A percentile compares a stretch with the other conserved stretches of the same genome.
Evolutionary conservation across 2,797 vertebrate species (phyloP).

Genomic region (Phaenicophaeus curvirostris): DNA sequence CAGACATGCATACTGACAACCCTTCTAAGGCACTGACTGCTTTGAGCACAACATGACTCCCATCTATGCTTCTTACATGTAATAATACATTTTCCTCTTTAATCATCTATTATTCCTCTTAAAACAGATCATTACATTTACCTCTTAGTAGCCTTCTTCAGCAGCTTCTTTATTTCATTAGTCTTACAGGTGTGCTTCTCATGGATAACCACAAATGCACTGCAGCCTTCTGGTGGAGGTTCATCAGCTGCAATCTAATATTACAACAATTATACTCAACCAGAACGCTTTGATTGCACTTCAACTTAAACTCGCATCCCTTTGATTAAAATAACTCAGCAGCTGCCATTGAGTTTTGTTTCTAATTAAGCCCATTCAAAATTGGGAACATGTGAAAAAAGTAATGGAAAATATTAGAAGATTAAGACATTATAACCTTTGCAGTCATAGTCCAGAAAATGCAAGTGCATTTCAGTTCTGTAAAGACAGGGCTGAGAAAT

Average conservation of each 20-base stretch:
- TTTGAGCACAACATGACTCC: background rate
- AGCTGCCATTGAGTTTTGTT: conserved; percentile 49
- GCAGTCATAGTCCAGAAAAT: background rate
- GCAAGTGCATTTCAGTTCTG: background rate
- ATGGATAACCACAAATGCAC: conserved; percentile 91
- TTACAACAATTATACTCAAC: conserved; percentile 74
- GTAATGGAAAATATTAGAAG: conserved; percentile 9
- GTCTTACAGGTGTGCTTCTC: conserved; percentile 88
- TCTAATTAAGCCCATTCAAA: conserved; percentile 63
- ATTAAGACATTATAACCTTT: background rate
- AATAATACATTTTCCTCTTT: background rate
- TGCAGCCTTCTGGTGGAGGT: conserved; percentile 88
- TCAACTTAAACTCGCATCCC: conserved; percentile 46
- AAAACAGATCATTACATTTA: conserved; percentile 53
- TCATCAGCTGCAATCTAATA: conserved; percentile 92
- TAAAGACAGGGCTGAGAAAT: background rate
- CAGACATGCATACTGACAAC: background rate
- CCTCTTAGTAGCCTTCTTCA: conserved; percentile 91
- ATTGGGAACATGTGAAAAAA: background rate
- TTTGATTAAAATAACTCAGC: conserved; percentile 75
- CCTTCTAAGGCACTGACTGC: background rate
- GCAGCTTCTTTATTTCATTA: conserved; percentile 92
- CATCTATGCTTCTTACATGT: background rate
- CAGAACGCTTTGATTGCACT: conserved; percentile 64
- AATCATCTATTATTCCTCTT: background rate